Percentiles rank a stretch among this genome's conserved stretches.
phyloP scores from a whole-genome alignment of 2,888 invertebrate species.

The Lochmaea crataegi region DNA sequence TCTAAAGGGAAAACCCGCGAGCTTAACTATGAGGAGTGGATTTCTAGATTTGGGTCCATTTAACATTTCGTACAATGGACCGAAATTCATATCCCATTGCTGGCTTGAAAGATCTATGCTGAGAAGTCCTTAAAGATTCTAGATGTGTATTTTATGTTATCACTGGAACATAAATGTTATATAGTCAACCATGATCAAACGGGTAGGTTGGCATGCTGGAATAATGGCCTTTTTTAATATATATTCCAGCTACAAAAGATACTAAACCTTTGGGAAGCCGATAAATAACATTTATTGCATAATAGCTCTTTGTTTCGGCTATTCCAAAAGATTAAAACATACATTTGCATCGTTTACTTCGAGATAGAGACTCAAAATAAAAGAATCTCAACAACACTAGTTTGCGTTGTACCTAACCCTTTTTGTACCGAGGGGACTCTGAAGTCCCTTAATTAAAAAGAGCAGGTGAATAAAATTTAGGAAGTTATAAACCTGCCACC shows the following conservation, averaged over 20 bases:
- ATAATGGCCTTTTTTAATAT: conserved; percentile 22
- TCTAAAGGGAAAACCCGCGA: conserved; percentile 36
- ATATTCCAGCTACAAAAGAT: neutral
- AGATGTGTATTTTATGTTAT: conserved; percentile 51
- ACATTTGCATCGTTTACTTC: too few species aligned
- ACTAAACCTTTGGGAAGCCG: neutral
- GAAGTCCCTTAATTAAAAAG: too few species aligned
- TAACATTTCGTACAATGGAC: conserved; percentile 46
- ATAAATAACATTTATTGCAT: neutral
- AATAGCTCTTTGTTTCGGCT: too few species aligned
- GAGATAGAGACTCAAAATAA: too few species aligned
- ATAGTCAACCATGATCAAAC: conserved; percentile 25
- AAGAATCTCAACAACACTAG: too few species aligned
- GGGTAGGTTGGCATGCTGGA: conserved; percentile 21
- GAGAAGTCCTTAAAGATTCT: conserved; percentile 48
- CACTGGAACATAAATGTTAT: conserved; percentile 50
- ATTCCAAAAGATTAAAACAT: too few species aligned
- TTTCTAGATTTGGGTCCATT: conserved; percentile 44
- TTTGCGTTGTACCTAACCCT: too few species aligned
- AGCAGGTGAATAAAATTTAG: too few species aligned
- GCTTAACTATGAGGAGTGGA: conserved; percentile 43
- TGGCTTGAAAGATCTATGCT: conserved; percentile 41
- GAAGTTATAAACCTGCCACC: too few species aligned
- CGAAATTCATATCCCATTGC: conserved; percentile 50
- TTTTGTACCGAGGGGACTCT: too few species aligned